A percentile compares a stretch with the other conserved stretches of the same genome.
These are phyloP conservation scores for Drosophila funebris DNA, from an alignment of 1,140 invertebrate species.

Conservation along the genomic window DNA sequence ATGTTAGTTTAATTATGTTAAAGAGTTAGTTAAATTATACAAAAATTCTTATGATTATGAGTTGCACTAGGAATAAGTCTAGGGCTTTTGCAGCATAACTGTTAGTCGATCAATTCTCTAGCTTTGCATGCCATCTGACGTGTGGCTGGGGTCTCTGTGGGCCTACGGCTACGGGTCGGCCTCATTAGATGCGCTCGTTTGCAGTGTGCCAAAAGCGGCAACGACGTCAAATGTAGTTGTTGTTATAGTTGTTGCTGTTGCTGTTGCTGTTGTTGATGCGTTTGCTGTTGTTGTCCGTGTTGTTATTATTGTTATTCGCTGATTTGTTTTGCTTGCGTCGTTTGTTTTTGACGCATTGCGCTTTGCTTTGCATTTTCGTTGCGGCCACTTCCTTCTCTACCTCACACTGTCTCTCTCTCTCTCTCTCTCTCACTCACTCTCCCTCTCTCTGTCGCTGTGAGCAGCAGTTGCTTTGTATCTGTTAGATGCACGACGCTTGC, in stretches of 20 bases:
- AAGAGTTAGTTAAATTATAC: too few species aligned
- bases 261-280: neutral
- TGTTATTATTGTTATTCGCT: constrained; percentile 50
- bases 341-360: constrained; percentile 53
- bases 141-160: constrained; percentile 20
- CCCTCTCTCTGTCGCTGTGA: neutral
- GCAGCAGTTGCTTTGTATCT: constrained; percentile 42
- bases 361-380: constrained; percentile 48
- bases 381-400: neutral
- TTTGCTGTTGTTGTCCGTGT: constrained; percentile 1
- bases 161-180: constrained; percentile 36
- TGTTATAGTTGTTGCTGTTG: neutral
- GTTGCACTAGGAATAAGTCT: too few species aligned
- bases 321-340: constrained; percentile 61
- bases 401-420: neutral
- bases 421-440: neutral
- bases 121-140: constrained; percentile 4
- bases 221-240: constrained; percentile 27
- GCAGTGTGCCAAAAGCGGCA: constrained; percentile 43
- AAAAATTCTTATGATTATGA: too few species aligned
- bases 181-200: constrained; percentile 67
- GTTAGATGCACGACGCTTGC: constrained; percentile 51
- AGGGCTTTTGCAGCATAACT: constrained; percentile 23
- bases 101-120: neutral
- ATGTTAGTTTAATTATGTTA: too few species aligned